A percentile compares a stretch with the other conserved stretches of the same genome.
Evolutionary conservation across 2,113 vertebrate species (phyloP).

Genomic region (Corythoichthys haematopterus): DNA sequence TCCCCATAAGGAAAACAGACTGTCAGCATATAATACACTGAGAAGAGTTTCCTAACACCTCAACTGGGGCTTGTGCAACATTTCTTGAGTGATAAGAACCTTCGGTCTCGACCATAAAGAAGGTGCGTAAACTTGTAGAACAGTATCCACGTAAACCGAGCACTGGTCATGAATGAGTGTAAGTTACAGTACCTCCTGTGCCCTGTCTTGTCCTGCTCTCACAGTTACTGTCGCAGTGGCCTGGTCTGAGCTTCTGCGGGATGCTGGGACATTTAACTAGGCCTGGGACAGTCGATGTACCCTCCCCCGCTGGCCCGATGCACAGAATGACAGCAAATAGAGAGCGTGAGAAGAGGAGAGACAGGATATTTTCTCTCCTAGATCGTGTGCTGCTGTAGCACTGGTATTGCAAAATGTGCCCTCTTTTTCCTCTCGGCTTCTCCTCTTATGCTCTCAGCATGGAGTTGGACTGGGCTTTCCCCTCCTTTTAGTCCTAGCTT

Average conservation of each 20-base stretch:
- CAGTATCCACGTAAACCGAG: constrained; percentile 1
- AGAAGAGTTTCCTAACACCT: constrained; percentile 26
- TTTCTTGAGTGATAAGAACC: constrained; percentile 19
- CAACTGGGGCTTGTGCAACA: constrained; percentile 18
- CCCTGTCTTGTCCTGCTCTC: constrained; percentile 40
- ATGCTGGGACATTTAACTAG: constrained; percentile 68
- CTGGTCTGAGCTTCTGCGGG: constrained; percentile 49
- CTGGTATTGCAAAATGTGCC: constrained; percentile 14
- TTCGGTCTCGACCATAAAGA: constrained; percentile 7
- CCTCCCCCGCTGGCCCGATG: constrained; percentile 55
- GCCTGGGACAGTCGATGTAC: constrained; percentile 57
- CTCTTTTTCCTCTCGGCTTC: constrained; percentile 12
- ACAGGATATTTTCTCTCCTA: constrained; percentile 7
- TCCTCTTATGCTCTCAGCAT: constrained; percentile 17
- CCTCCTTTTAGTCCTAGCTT: neutral
- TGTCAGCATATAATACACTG: constrained; percentile 7
- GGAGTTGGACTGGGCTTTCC: constrained; percentile 18
- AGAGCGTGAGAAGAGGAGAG: constrained; percentile 5
- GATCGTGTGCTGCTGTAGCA: constrained; percentile 29
- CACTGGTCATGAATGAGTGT: constrained; percentile 16
- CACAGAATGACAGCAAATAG: constrained; percentile 50
- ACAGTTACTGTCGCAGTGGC: constrained; percentile 46
- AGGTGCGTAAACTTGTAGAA: constrained; percentile 36
- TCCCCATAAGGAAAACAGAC: neutral
- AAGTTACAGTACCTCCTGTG: constrained; percentile 56